Conservation (phyloP, 2,888 invertebrate genomes). For the Thysanoteuthis rhombus region DNA sequence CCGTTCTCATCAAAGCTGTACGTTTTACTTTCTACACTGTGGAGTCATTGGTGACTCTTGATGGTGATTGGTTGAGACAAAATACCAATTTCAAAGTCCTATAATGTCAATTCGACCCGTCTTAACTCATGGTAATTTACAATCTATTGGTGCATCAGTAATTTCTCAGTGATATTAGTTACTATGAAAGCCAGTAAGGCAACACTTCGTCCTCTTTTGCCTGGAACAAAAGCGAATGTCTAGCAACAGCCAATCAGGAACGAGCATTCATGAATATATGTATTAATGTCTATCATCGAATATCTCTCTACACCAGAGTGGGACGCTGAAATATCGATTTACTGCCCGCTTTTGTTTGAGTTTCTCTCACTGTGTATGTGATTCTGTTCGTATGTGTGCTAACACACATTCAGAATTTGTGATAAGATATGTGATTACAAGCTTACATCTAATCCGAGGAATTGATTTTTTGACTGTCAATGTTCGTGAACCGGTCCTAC, state of each 20-base stretch:
- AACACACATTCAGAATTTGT: background rate
- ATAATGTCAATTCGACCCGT: background rate
- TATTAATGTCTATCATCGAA: background rate
- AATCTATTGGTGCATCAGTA: background rate
- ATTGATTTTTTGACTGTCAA: background rate
- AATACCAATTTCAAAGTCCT: slow-evolving; percentile 12
- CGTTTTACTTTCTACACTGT: background rate
- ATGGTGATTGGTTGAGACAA: background rate
- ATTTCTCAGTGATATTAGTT: background rate
- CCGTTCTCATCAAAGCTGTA: background rate
- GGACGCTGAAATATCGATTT: background rate
- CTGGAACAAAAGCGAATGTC: background rate
- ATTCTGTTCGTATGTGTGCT: background rate
- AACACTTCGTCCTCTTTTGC: background rate
- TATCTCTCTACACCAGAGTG: background rate
- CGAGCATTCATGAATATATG: background rate
- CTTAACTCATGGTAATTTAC: background rate
- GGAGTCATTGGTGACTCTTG: background rate
- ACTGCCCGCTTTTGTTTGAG: background rate
- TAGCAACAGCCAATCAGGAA: background rate
- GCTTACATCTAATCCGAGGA: background rate
- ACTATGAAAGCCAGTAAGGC: background rate
- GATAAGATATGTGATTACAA: background rate
- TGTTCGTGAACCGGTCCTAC: no score
- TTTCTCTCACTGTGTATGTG: background rate